Percentiles rank a stretch among this genome's conserved stretches.
phyloP scores from a whole-genome alignment of 2,888 invertebrate genomes.

The Acronicta alni region DNA sequence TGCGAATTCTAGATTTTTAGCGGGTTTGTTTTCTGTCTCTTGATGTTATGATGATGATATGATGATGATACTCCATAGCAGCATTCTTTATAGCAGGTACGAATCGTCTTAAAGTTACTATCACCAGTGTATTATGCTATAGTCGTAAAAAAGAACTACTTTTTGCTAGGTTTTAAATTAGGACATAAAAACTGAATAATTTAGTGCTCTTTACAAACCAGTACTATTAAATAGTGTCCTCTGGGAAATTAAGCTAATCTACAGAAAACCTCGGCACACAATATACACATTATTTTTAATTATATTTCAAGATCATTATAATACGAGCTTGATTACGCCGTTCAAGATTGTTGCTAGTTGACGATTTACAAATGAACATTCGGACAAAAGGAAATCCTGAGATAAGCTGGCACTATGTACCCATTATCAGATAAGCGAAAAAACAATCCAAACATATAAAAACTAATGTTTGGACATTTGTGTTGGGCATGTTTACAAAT shows the following conservation, averaged over 20 bases:
- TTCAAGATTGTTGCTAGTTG: slow-evolving; percentile 30
- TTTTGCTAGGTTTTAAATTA: too few species aligned
- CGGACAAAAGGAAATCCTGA: slow-evolving; percentile 44
- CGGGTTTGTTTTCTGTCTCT: background rate
- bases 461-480: slow-evolving; percentile 43
- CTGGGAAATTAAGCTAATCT: slow-evolving; percentile 46
- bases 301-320: slow-evolving; percentile 44
- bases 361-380: slow-evolving; percentile 17
- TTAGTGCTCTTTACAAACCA: slow-evolving; percentile 24
- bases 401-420: slow-evolving; percentile 34
- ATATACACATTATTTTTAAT: slow-evolving; percentile 49
- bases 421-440: slow-evolving; percentile 47
- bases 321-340: slow-evolving; percentile 24
- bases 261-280: slow-evolving; percentile 44
- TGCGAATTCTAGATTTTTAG: background rate
- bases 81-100: too few species aligned
- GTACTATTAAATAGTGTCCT: slow-evolving; percentile 25
- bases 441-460: slow-evolving; percentile 42
- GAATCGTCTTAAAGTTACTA: too few species aligned
- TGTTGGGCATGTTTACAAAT: slow-evolving; percentile 36
- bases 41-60: too few species aligned
- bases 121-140: background rate
- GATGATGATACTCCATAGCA: too few species aligned
- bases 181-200: slow-evolving; percentile 5
- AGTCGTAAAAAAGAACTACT: too few species aligned